These are phyloP conservation scores for Shargacucullia verbasci DNA, from an alignment of 2,888 invertebrate genomes.

Conservation along the genomic window DNA sequence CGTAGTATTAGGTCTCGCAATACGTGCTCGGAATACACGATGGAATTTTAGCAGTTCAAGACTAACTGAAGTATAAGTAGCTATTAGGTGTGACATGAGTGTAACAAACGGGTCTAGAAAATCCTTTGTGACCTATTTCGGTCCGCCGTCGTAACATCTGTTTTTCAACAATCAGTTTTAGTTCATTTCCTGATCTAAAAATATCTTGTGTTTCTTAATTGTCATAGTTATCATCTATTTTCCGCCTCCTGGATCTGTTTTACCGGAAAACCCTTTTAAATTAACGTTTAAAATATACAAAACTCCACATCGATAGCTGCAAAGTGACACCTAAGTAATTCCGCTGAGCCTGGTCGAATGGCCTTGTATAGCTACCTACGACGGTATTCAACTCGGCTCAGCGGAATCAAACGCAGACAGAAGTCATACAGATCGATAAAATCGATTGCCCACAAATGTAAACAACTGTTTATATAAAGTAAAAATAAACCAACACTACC, in stretches of 20 bases:
- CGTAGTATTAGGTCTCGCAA: conserved; percentile 14
- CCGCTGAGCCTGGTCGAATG: conserved; percentile 11
- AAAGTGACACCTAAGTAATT: neutral
- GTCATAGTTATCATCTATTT: conserved; percentile 23
- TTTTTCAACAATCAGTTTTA: conserved; percentile 20
- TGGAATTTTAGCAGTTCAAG: conserved; percentile 48
- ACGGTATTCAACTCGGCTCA: too few species aligned
- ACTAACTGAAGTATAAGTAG: conserved; percentile 50
- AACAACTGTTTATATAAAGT: conserved; percentile 37
- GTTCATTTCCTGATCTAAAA: conserved; percentile 21
- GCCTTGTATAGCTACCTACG: too few species aligned
- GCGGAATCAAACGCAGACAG: conserved; percentile 28
- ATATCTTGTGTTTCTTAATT: conserved; percentile 20
- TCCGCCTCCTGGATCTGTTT: neutral
- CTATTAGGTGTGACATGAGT: conserved; percentile 37
- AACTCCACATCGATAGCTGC: neutral
- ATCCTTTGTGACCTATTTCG: conserved; percentile 39
- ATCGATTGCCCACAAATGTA: conserved; percentile 44
- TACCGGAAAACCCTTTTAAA: conserved; percentile 17
- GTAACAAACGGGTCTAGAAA: conserved; percentile 22
- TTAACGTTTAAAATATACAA: neutral
- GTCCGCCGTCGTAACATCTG: conserved; percentile 23
- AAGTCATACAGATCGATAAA: conserved; percentile 40
- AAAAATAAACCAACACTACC: conserved; percentile 40
- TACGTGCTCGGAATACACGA: conserved; percentile 56